Evolutionary conservation across 2,797 vertebrate genomes (phyloP).

Genomic region (Miopithecus talapoin): DNA sequence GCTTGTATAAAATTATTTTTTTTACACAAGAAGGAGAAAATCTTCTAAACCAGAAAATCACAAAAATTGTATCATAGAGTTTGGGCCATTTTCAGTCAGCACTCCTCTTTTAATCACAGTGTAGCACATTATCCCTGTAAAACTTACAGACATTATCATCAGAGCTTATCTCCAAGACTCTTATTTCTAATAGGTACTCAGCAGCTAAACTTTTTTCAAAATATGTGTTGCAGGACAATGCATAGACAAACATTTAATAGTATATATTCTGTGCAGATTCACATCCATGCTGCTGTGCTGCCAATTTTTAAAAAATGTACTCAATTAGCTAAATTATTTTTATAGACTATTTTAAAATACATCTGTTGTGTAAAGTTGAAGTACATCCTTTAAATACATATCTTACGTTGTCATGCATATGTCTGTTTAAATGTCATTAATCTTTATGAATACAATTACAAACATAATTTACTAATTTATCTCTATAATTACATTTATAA

Average conservation of each 20-base stretch:
- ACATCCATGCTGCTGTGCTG: neutral
- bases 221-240: constrained; percentile 33
- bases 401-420: constrained; percentile 67
- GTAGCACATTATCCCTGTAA: neutral
- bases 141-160: constrained; percentile 28
- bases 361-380: constrained; percentile 65
- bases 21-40: constrained; percentile 52
- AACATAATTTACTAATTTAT: constrained; percentile 86
- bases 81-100: constrained; percentile 53
- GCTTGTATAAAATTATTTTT: constrained; percentile 67
- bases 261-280: constrained; percentile 15
- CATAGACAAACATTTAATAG: constrained; percentile 30
- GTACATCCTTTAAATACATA: constrained; percentile 71
- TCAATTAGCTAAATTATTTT: constrained; percentile 81
- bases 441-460: constrained; percentile 86
- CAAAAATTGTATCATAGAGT: constrained; percentile 42
- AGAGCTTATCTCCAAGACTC: constrained; percentile 43
- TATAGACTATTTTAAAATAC: constrained; percentile 73
- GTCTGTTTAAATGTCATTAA: constrained; percentile 83
- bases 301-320: constrained; percentile 71
- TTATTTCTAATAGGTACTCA: constrained; percentile 33
- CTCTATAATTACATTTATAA: constrained; percentile 87
- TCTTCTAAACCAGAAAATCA: constrained; percentile 63
- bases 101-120: constrained; percentile 56
- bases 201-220: constrained; percentile 70